Evolutionary conservation across 2,113 vertebrate genomes (phyloP).

Genomic region (Hydrochoerus hydrochaeris): DNA sequence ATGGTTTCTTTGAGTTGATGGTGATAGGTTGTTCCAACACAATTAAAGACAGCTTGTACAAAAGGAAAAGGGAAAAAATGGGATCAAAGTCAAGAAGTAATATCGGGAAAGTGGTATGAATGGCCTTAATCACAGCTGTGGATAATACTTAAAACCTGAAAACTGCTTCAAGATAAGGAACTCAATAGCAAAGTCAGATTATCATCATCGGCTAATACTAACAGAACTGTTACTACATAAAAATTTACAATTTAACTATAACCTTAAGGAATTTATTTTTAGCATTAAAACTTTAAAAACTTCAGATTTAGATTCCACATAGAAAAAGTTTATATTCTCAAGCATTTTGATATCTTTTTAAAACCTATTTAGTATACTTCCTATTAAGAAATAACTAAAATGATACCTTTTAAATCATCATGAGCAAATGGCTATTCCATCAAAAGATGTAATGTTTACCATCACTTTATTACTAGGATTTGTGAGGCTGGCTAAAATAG

Average conservation of each 20-base stretch:
- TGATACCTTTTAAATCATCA: constrained; percentile 1
- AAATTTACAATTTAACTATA: constrained; percentile 32
- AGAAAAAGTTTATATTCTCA: constrained; percentile 35
- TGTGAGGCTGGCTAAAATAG: background rate
- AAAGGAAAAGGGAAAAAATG: background rate
- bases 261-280: constrained; percentile 4
- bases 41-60: background rate
- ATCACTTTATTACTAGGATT: background rate
- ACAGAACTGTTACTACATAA: background rate
- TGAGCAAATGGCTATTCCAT: background rate
- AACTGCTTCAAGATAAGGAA: background rate
- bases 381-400: constrained; percentile 1
- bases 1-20: background rate
- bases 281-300: constrained; percentile 20
- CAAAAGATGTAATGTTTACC: background rate
- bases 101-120: background rate
- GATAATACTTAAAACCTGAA: background rate
- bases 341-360: constrained; percentile 23
- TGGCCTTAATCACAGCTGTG: background rate
- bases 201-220: background rate
- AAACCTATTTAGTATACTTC: background rate
- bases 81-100: background rate
- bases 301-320: constrained; percentile 3
- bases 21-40: background rate
- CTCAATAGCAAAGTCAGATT: background rate